A percentile compares a stretch with the other conserved stretches of the same genome.
These are phyloP conservation scores for Cochlearius cochlearius DNA, from an alignment of 2,113 vertebrate species.

Conservation along the genomic window DNA sequence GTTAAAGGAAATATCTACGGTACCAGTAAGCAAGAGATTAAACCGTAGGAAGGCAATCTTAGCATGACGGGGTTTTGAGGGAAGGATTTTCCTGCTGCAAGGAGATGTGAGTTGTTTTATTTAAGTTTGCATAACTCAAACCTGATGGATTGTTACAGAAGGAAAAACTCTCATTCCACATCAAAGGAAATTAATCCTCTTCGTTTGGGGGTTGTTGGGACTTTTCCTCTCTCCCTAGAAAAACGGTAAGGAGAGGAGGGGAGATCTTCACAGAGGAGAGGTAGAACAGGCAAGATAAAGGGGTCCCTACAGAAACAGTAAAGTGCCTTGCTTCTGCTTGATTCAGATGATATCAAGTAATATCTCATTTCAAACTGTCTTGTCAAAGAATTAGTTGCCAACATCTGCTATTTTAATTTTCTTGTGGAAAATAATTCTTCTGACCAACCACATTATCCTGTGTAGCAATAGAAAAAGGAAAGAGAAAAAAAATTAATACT, in stretches of 20 bases:
- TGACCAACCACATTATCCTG: not conserved
- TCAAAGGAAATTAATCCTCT: not conserved
- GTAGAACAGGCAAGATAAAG: not conserved
- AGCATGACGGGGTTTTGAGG: not conserved
- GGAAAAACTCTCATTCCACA: not conserved
- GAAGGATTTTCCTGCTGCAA: not conserved
- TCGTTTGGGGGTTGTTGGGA: not conserved
- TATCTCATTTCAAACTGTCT: not conserved
- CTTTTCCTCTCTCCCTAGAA: not conserved
- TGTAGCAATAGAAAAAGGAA: not conserved
- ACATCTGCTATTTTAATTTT: not conserved
- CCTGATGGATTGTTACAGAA: not conserved
- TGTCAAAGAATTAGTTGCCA: not conserved
- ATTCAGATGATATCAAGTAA: not conserved
- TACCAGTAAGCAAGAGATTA: not conserved
- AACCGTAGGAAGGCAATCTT: not conserved
- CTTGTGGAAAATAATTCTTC: not conserved
- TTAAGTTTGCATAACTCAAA: not conserved
- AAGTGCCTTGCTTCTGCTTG: not conserved
- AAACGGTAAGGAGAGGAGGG: not conserved
- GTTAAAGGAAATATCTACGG: not conserved
- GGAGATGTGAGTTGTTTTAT: not conserved
- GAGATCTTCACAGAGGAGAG: not conserved
- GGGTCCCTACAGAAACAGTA: not conserved
- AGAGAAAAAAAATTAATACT: not conserved